These are phyloP conservation scores for Camponotus fellah DNA, from an alignment of 2,888 invertebrate species.

Conservation along the genomic window DNA sequence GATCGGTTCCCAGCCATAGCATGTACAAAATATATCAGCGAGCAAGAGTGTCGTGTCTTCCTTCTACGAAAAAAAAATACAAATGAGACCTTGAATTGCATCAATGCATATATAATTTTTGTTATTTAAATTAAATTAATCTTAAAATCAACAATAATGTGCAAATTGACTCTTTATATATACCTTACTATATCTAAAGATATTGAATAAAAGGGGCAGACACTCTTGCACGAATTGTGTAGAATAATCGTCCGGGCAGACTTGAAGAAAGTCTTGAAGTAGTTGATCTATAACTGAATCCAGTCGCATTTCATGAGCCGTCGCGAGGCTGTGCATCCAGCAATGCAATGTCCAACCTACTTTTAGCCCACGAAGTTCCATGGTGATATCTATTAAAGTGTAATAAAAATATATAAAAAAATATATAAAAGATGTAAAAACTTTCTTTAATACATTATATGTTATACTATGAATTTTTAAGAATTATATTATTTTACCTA, in stretches of 20 bases:
- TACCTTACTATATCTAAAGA: constrained; percentile 96
- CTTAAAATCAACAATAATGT: not conserved
- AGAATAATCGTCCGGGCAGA: constrained; percentile 96
- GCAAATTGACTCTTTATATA: not conserved
- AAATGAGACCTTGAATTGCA: not conserved
- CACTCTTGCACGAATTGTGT: constrained; percentile 96
- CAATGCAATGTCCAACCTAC: constrained; percentile 97
- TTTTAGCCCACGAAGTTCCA: constrained; percentile 94
- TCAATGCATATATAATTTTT: not conserved
- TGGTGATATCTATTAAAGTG: constrained; percentile 91
- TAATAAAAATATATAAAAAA: constrained; percentile 8
- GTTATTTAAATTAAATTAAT: constrained; percentile 26
- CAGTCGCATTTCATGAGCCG: constrained; percentile 93
- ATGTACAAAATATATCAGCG: constrained; percentile 96
- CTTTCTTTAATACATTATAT: not conserved
- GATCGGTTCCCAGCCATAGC: constrained; percentile 95
- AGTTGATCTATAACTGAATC: constrained; percentile 96
- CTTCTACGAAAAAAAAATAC: constrained; percentile 88
- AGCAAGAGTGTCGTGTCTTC: constrained; percentile 95
- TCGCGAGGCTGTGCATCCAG: constrained; percentile 96
- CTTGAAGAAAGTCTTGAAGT: constrained; percentile 95
- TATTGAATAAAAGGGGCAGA: constrained; percentile 95
- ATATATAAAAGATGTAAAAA: constrained; percentile 22
- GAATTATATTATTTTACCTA: constrained; percentile 87
- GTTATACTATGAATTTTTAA: not conserved